A percentile compares a stretch with the other conserved stretches of the same genome.
These are phyloP conservation scores for Lineus longissimus DNA, from an alignment of 1,140 invertebrate genomes.

Conservation along the genomic window DNA sequence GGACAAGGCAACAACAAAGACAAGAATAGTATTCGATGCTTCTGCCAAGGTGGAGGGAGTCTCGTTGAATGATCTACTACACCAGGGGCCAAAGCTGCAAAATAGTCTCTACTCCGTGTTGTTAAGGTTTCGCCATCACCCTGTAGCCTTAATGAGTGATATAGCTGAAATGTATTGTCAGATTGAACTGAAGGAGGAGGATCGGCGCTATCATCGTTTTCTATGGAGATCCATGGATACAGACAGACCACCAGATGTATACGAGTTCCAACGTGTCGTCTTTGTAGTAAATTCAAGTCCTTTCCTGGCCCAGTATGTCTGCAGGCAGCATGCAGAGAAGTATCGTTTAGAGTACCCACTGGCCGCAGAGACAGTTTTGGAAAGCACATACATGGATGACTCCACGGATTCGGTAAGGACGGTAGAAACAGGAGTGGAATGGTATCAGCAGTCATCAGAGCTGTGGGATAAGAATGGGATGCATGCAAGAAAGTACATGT, in stretches of 20 bases:
- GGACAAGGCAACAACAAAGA: constrained; percentile 20
- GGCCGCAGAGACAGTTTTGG: background rate
- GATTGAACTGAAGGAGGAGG: constrained; percentile 1
- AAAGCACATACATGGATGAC: constrained; percentile 10
- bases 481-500: background rate
- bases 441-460: background rate
- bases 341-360: background rate
- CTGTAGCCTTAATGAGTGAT: constrained; percentile 20
- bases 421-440: background rate
- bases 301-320: constrained; percentile 15
- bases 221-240: constrained; percentile 8
- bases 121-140: constrained; percentile 21
- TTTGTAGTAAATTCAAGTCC: constrained; percentile 18
- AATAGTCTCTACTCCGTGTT: constrained; percentile 24
- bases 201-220: constrained; percentile 15
- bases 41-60: constrained; percentile 13
- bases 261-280: constrained; percentile 16
- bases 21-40: constrained; percentile 18
- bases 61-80: constrained; percentile 20
- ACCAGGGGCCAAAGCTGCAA: constrained; percentile 47
- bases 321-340: background rate
- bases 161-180: constrained; percentile 22
- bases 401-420: background rate
- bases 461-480: background rate
- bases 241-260: background rate